Conservation (phyloP, 2,797 vertebrate genomes). For the Mormyrops boulengeri region DNA sequence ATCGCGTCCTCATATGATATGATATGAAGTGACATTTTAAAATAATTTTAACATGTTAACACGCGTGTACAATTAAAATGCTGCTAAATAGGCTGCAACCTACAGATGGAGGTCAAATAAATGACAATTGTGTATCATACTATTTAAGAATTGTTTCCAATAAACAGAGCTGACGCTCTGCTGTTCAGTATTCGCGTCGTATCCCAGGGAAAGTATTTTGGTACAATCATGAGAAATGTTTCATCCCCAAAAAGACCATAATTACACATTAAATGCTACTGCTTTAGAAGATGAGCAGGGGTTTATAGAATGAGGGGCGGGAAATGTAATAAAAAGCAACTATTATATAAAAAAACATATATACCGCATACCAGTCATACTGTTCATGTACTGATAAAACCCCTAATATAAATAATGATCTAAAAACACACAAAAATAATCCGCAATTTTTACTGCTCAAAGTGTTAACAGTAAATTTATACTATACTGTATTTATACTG, state of each 20-base stretch:
- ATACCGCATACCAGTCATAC: neutral
- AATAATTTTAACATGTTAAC: neutral
- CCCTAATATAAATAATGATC: neutral
- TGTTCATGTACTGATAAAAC: neutral
- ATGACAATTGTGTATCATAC: neutral
- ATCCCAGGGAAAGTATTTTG: neutral
- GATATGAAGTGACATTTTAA: neutral
- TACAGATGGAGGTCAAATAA: neutral
- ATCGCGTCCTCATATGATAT: neutral
- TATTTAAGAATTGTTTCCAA: neutral
- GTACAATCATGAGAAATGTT: neutral
- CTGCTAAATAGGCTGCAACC: neutral
- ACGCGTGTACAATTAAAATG: neutral
- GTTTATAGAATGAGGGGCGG: neutral
- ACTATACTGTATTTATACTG: neutral
- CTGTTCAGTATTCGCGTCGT: neutral
- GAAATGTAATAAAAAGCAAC: neutral
- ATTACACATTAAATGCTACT: neutral
- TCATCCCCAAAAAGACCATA: neutral
- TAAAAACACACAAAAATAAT: neutral
- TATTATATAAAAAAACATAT: neutral
- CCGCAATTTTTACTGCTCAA: neutral
- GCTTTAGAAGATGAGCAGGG: neutral
- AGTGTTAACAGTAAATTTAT: neutral
- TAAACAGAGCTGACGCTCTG: neutral